Evolutionary conservation across 1,140 invertebrate species (phyloP).

Genomic region (Ptiloglossa arizonensis): DNA sequence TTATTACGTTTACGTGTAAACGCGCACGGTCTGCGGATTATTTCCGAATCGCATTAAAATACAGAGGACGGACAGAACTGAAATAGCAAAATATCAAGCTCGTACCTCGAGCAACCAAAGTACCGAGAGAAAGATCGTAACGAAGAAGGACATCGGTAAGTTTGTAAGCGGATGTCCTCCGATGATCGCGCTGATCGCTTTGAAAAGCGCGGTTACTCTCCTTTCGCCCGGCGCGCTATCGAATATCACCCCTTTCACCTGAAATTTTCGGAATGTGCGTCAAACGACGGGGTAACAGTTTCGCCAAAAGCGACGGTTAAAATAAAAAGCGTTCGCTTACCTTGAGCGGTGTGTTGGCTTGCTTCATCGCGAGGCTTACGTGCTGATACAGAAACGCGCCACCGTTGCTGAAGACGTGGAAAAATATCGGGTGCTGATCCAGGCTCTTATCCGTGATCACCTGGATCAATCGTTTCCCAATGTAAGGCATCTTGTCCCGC

Average conservation of each 20-base stretch:
- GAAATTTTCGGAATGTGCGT: slow-evolving; percentile 1
- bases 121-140: slow-evolving; percentile 83
- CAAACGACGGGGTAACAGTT: background rate
- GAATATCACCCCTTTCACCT: slow-evolving; percentile 88
- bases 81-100: too few species aligned
- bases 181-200: slow-evolving; percentile 85
- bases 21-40: too few species aligned
- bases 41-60: too few species aligned
- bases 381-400: slow-evolving; percentile 87
- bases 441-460: slow-evolving; percentile 86
- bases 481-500: slow-evolving; percentile 83
- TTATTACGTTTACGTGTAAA: too few species aligned
- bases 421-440: slow-evolving; percentile 87
- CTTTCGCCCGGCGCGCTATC: slow-evolving; percentile 88
- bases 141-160: slow-evolving; percentile 81
- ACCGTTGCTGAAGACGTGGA: slow-evolving; percentile 92
- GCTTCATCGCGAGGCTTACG: slow-evolving; percentile 83
- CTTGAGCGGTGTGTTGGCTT: slow-evolving; percentile 69
- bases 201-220: slow-evolving; percentile 82
- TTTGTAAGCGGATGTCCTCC: slow-evolving; percentile 82
- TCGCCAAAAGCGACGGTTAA: background rate
- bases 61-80: too few species aligned
- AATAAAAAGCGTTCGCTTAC: slow-evolving; percentile 10
- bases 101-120: slow-evolving; percentile 84
- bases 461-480: slow-evolving; percentile 87